Evolutionary conservation across 2,888 invertebrate genomes (phyloP).

Genomic region (Neoaliturus tenellus): DNA sequence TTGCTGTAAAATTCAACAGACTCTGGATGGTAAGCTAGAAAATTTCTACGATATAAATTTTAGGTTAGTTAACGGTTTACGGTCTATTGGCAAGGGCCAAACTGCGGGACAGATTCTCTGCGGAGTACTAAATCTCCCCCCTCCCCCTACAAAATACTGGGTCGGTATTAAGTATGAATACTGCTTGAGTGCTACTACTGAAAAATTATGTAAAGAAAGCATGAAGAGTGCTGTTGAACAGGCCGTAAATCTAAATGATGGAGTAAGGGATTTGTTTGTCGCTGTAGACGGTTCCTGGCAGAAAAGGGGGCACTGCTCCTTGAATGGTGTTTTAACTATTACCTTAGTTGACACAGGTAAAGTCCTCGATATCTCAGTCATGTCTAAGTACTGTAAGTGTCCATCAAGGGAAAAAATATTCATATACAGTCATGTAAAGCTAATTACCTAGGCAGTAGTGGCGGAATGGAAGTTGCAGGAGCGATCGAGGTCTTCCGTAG

Average conservation of each 20-base stretch:
- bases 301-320: conserved; percentile 48
- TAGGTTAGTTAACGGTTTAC: conserved; percentile 38
- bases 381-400: conserved; percentile 25
- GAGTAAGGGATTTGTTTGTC: conserved; percentile 34
- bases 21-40: conserved; percentile 1
- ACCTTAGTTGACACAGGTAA: conserved; percentile 51
- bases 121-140: conserved; percentile 52
- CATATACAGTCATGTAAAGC: not conserved
- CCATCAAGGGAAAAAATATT: conserved; percentile 13
- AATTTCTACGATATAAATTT: conserved; percentile 50
- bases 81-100: conserved; percentile 49
- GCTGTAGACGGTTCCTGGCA: conserved; percentile 49
- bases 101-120: conserved; percentile 52
- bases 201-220: conserved; percentile 38
- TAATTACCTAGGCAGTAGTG: conserved; percentile 26
- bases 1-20: conserved; percentile 1
- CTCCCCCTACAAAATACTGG: conserved; percentile 26
- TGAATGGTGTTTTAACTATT: conserved; percentile 50
- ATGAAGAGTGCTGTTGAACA: conserved; percentile 51
- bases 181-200: not conserved
- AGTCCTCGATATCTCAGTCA: conserved; percentile 19
- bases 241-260: conserved; percentile 43
- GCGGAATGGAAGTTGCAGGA: conserved; percentile 40
- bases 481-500: conserved; percentile 19
- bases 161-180: conserved; percentile 38